Evolutionary conservation across 1,140 invertebrate species (phyloP), one percentile per base, ranked within the genome.

Genomic region (Bombus picipes): DNA sequence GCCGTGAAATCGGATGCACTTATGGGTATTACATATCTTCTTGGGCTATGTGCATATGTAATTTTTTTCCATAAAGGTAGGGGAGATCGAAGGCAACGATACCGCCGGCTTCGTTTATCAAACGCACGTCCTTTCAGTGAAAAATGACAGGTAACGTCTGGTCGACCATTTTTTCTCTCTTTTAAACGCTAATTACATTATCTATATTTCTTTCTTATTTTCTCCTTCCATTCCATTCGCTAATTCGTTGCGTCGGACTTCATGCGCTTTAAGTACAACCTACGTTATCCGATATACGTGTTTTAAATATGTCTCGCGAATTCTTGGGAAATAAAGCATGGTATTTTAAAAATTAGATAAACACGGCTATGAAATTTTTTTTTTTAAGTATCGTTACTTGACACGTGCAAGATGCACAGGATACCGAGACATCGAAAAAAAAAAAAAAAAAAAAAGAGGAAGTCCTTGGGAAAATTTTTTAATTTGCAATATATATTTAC

Each of bases 21-120:
- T 68, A 28, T 74, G 34, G 28, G n/a, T 25, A 53, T 72, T 68
- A 28, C 18, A 53, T 22, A 53, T 53, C 47, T 22, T 53, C 47
- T 18, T 22, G 47, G 47, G 5, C 47, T 25, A 74, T 66, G 57
- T 8, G 15, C 74, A 68, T 74, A 37, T 34, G 8, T 81, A 57
- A 74, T 28, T 57, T 85, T 34, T 43, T 37, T 37, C 32, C 53
- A 62, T 82, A 82, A 86, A 66, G n/a, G 10, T 43, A 62, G 8
- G 12, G 5, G 1, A 82, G 28, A 82, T 76, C 72, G 8, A 71
- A 76, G 34, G 22, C 25, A 4, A 37, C 25, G 32, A 74, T 84
- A 79, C 59, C 37, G 25, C 22, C 3, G 34, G 18, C 39, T 79
- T 66, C n/a, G 37, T 34, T 28, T 4, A 32, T 37, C 39, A 34